Evolutionary conservation across 2,113 vertebrate genomes (phyloP).

Genomic region (Centropristis striata): DNA sequence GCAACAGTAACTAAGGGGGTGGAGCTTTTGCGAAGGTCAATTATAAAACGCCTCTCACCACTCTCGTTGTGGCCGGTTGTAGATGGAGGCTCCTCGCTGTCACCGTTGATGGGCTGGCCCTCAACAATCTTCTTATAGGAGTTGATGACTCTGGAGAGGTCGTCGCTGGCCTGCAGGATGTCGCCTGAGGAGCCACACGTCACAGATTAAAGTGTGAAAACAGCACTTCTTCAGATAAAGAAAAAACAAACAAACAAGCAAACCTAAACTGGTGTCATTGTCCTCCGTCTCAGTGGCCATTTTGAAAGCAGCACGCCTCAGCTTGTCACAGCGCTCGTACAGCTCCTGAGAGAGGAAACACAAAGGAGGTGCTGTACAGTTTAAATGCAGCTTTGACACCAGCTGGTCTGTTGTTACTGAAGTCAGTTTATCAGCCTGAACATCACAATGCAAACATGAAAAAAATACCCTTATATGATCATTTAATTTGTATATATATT

Average conservation of each 20-base stretch:
- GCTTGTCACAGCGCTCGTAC: constrained; percentile 94
- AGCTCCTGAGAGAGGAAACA: constrained; percentile 88
- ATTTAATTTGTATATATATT: neutral
- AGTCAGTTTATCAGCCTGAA: neutral
- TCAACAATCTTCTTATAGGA: constrained; percentile 92
- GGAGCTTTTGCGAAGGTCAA: too few relatives aligned
- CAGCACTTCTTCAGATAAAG: neutral
- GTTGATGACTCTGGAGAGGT: constrained; percentile 93
- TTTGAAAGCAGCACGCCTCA: constrained; percentile 93
- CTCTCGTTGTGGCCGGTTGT: constrained; percentile 55
- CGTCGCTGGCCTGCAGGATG: constrained; percentile 96
- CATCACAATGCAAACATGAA: constrained; percentile 1
- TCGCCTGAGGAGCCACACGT: constrained; percentile 85
- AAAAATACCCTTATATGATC: neutral
- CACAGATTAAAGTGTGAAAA: neutral
- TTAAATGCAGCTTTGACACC: neutral
- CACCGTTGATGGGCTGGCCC: constrained; percentile 89
- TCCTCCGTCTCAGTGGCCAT: constrained; percentile 98
- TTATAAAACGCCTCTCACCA: constrained; percentile 16
- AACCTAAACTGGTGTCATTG: constrained; percentile 94
- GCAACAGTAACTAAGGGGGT: too few relatives aligned
- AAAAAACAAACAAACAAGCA: neutral
- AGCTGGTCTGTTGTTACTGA: neutral
- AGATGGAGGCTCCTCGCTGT: constrained; percentile 81
- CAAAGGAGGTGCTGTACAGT: neutral